Evolutionary conservation across 2,888 invertebrate species (phyloP).

Genomic region (Agrochola lychnidis): DNA sequence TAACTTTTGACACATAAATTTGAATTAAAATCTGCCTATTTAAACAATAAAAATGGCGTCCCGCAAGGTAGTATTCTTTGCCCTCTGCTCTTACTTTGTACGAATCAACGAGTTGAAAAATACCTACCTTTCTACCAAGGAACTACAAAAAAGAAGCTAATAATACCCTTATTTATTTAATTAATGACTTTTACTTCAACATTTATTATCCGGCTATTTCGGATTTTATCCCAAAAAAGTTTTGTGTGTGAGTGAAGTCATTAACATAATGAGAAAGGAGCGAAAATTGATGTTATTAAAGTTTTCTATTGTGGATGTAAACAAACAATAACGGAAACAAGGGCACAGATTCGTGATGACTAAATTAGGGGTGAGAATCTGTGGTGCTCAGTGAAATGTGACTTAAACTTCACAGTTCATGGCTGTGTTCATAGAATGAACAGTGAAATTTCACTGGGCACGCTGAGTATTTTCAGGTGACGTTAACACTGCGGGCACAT

Average conservation of each 20-base stretch:
- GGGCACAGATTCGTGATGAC: background rate
- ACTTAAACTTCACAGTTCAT: background rate
- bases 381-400: background rate
- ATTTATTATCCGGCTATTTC: background rate
- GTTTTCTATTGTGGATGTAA: background rate
- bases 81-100: background rate
- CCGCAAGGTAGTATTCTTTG: constrained; percentile 24
- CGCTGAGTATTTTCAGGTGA: too few relatives aligned
- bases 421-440: background rate
- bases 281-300: background rate
- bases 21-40: background rate
- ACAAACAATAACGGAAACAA: background rate
- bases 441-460: background rate
- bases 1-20: background rate
- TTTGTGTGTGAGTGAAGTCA: background rate
- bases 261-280: background rate
- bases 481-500: too few relatives aligned
- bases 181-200: background rate
- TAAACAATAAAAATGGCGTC: background rate
- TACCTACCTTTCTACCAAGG: background rate
- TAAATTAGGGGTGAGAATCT: too few relatives aligned
- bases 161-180: background rate
- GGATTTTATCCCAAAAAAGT: background rate
- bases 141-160: background rate
- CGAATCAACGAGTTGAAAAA: background rate